Conservation (phyloP, 2,113 vertebrate genomes). For the Anhinga rufa region DNA sequence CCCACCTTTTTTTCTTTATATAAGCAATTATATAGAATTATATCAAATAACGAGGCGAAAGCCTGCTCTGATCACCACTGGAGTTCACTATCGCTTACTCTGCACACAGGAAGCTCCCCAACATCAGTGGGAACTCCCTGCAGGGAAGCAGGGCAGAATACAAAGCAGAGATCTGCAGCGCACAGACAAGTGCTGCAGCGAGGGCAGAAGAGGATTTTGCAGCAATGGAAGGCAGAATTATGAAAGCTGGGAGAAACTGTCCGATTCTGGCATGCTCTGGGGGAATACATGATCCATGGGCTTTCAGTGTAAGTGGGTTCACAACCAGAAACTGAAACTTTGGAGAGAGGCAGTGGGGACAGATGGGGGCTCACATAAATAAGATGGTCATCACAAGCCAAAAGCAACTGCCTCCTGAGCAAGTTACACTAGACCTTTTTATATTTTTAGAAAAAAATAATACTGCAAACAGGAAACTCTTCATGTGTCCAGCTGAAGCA, state of each 20-base stretch:
- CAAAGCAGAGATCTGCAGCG: background rate
- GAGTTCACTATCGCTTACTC: background rate
- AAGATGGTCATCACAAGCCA: background rate
- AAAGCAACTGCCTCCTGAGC: background rate
- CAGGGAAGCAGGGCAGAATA: background rate
- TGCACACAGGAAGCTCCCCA: background rate
- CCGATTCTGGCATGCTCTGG: background rate
- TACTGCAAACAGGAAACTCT: background rate
- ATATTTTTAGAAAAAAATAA: background rate
- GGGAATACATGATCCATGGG: background rate
- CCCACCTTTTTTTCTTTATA: background rate
- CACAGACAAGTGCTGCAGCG: background rate
- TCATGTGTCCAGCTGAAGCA: too few species aligned
- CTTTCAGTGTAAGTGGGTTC: background rate
- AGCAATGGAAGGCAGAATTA: background rate
- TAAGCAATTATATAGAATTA: background rate
- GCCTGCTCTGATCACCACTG: background rate
- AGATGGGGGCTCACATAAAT: background rate
- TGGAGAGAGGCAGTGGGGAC: background rate
- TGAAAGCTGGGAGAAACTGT: background rate
- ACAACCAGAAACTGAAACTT: background rate
- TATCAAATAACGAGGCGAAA: background rate
- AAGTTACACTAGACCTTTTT: background rate
- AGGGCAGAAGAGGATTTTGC: background rate
- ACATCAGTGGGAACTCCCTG: background rate